Base-by-base conservation (phyloP, 2,113 vertebrate genomes). In the Callipepla squamata region DNA sequence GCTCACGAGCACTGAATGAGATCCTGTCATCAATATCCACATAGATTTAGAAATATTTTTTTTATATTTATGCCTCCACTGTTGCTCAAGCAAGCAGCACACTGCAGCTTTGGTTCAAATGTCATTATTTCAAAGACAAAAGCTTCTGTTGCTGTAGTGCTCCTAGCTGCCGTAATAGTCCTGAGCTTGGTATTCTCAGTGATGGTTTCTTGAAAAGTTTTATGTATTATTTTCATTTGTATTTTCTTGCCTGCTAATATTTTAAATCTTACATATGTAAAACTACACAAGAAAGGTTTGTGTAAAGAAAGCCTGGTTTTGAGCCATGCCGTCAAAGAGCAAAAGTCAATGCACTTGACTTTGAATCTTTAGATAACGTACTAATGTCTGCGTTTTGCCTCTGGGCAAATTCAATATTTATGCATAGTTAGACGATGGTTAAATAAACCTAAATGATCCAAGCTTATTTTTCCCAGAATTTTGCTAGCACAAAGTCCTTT, bases 271-370 rank as follows among this genome's bases (percentile, higher is more conserved):
- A 42, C 28, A 40, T 44, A 51, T 77, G 50, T 80, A 82, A 94
- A 93, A 83, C 42, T 67, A 48, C 23, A 53, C 40, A 62, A 30
- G 44, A 44, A 89, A 63, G 70, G 62, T 67, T 92, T 90, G 7
- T 72, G 44, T 81, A 75, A 89, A 82, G 63, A 69, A 69, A 87
- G 38, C 53, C 32, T 55, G 15, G 7, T 57, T 87, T 85, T 73
- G 45, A 85, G 92, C 51, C 44, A 23, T 80, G 87, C 73, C 82
- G 77, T 75, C 65, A 50, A 70, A 87, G 57, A 90, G 61, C 51
- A 90, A 68, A 91, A 95, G 72, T 95, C 90, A 90, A 47, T 63
- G 50, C 63, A 80, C 72, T 93, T 86, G 92, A 75, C 65, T 85
- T 90, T 68, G 61, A 67, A 47, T 94, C 69, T 89, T 89, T 51